Percentiles rank a stretch among this genome's conserved stretches.
These are phyloP conservation scores for Buceros bicornis DNA, from an alignment of 2,797 vertebrate species.

Conservation along the genomic window DNA sequence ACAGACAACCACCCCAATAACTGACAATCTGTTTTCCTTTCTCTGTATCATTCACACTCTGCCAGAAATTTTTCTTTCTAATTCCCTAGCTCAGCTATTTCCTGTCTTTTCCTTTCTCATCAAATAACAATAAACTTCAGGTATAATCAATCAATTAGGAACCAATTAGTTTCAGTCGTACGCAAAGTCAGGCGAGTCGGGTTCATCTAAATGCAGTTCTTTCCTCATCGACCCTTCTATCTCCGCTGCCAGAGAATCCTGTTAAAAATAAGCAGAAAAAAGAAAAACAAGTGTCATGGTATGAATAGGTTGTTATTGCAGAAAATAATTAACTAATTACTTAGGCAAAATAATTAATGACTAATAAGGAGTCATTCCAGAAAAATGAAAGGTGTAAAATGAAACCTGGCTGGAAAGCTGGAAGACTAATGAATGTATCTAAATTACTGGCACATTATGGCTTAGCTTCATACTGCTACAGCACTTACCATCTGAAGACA, in stretches of 20 bases:
- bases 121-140: background rate
- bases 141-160: background rate
- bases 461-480: background rate
- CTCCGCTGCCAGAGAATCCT: constrained; percentile 98
- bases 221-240: constrained; percentile 99
- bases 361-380: background rate
- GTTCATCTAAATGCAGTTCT: constrained; percentile 94
- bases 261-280: constrained; percentile 61
- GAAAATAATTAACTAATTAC: background rate
- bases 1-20: background rate
- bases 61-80: background rate
- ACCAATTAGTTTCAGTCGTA: constrained; percentile 66
- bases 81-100: background rate
- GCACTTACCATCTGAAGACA: background rate
- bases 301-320: background rate
- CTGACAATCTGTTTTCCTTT: background rate
- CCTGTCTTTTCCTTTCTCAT: background rate
- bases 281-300: background rate
- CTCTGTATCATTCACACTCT: background rate
- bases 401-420: background rate
- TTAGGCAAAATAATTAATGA: background rate
- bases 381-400: background rate
- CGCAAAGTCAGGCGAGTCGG: constrained; percentile 92
- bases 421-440: background rate
- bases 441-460: background rate